Conservation (phyloP, 2,888 invertebrate species). For the Tuta absoluta region DNA sequence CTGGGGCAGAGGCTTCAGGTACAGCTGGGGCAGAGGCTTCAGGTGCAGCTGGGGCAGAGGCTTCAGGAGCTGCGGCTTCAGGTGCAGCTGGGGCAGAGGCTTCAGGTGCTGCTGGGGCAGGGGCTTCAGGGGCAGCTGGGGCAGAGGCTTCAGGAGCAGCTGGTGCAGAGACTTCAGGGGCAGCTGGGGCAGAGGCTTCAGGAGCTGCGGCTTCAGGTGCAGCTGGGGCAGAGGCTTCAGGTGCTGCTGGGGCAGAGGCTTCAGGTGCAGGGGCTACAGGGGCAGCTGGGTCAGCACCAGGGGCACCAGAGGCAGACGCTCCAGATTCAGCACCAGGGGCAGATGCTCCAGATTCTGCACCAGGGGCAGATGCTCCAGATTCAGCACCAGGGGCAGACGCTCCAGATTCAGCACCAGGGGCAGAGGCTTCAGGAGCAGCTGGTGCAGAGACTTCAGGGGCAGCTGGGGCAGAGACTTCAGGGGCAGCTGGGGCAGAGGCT, state of each 20-base stretch:
- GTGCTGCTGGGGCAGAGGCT: neutral
- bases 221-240: conserved; percentile 13
- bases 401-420: conserved; percentile 24
- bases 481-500: neutral
- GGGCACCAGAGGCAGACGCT: conserved; percentile 9
- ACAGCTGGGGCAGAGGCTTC: conserved; percentile 14
- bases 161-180: conserved; percentile 19
- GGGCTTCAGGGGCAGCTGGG: neutral
- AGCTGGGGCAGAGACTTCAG: conserved; percentile 7
- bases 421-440: conserved; percentile 5
- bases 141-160: neutral
- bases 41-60: conserved; percentile 1
- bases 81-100: neutral
- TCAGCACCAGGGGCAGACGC: conserved; percentile 20
- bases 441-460: neutral
- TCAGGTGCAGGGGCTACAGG: conserved; percentile 9
- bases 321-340: neutral
- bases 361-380: conserved; percentile 20
- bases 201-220: conserved; percentile 21
- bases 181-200: conserved; percentile 21
- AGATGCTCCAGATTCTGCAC: conserved; percentile 16
- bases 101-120: neutral
- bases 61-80: neutral
- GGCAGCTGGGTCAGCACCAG: neutral
- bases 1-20: conserved; percentile 22